Evolutionary conservation across 2,797 vertebrate species (phyloP).

Genomic region (Tangara arthus): DNA sequence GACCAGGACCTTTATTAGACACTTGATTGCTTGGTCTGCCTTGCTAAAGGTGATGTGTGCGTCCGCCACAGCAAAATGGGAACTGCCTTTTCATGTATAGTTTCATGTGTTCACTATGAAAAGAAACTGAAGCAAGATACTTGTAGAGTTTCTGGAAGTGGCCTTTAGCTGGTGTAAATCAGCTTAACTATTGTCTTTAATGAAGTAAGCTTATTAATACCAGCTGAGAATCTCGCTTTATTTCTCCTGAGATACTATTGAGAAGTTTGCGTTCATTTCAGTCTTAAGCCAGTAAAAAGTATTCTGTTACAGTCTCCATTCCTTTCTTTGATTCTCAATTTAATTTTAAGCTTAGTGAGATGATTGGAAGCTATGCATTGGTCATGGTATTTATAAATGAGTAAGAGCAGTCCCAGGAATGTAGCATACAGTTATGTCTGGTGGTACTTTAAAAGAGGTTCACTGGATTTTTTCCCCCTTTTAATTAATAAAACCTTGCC

Average conservation of each 20-base stretch:
- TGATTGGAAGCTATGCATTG: neutral
- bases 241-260: neutral
- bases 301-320: neutral
- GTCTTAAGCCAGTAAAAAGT: neutral
- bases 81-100: neutral
- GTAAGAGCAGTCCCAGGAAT: neutral
- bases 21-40: neutral
- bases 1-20: neutral
- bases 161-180: neutral
- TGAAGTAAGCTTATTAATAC: neutral
- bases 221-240: neutral
- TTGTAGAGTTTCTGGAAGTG: neutral
- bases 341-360: slow-evolving; percentile 8
- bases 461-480: neutral
- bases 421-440: neutral
- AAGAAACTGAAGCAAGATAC: neutral
- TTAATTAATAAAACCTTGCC: neutral
- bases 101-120: neutral
- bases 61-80: neutral
- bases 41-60: neutral
- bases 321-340: neutral
- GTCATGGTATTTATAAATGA: neutral
- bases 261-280: neutral
- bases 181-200: neutral
- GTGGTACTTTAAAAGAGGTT: neutral